phyloP scores from a whole-genome alignment of 2,888 invertebrate species.

The Rotaria macrura region DNA sequence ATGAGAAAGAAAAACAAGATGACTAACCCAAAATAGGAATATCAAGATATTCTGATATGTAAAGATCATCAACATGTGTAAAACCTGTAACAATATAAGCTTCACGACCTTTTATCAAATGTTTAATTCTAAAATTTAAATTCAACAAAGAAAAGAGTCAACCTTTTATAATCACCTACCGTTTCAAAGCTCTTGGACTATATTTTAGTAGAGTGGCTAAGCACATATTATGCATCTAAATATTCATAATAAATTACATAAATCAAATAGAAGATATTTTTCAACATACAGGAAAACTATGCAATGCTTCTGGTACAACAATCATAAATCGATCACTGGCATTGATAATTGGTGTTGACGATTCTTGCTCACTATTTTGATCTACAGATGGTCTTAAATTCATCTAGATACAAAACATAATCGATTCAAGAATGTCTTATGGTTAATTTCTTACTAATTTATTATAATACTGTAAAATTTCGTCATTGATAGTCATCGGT shows the following conservation, averaged over 20 bases:
- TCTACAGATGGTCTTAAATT: slow-evolving; percentile 37
- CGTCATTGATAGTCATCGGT: slow-evolving; percentile 48
- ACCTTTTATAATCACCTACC: slow-evolving; percentile 33
- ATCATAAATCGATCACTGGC: slow-evolving; percentile 45
- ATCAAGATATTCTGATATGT: slow-evolving; percentile 44
- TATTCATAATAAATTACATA: slow-evolving; percentile 23
- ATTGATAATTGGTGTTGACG: slow-evolving; percentile 39
- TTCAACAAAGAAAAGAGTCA: not conserved
- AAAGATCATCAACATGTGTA: slow-evolving; percentile 47
- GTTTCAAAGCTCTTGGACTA: slow-evolving; percentile 44
- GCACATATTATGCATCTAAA: slow-evolving; percentile 48
- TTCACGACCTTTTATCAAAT: slow-evolving; percentile 45
- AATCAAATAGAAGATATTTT: not conserved
- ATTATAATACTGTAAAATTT: slow-evolving; percentile 48
- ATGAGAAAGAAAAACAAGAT: no score
- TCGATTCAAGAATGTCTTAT: no score
- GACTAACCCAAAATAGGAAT: slow-evolving; percentile 42
- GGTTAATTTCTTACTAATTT: slow-evolving; percentile 41
- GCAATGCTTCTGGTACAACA: slow-evolving; percentile 48
- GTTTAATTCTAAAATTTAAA: slow-evolving; percentile 38
- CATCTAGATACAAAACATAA: slow-evolving; percentile 36
- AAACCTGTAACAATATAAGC: slow-evolving; percentile 47
- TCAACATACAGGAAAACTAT: slow-evolving; percentile 48
- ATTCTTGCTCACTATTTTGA: not conserved
- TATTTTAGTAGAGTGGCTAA: slow-evolving; percentile 47